A percentile compares a stretch with the other conserved stretches of the same genome.
Evolutionary conservation across 2,113 vertebrate species (phyloP).

Genomic region (Narcine bancroftii): DNA sequence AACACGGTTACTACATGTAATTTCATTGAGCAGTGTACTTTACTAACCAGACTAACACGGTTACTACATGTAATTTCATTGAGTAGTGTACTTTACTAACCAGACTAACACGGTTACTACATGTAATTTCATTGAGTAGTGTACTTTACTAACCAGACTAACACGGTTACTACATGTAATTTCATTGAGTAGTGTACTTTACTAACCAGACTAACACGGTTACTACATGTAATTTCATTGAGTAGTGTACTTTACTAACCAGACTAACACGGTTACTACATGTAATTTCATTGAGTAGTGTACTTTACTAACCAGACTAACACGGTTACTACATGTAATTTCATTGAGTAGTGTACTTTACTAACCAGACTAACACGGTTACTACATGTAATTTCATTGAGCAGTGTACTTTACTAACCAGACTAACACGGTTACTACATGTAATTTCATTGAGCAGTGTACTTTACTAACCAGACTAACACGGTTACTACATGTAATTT

Average conservation of each 20-base stretch:
- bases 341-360: not conserved
- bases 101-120: not conserved
- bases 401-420: not conserved
- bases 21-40: not conserved
- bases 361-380: conserved; percentile 14
- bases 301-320: not conserved
- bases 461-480: not conserved
- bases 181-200: not conserved
- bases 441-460: not conserved
- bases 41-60: not conserved
- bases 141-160: not conserved
- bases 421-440: not conserved
- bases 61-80: not conserved
- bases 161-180: not conserved
- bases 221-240: not conserved
- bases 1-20: not conserved
- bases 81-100: not conserved
- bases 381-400: not conserved
- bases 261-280: conserved; percentile 5
- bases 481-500: not conserved
- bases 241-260: not conserved
- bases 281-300: not conserved
- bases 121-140: not conserved
- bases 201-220: conserved; percentile 9
- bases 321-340: not conserved